Evolutionary conservation across 1,140 invertebrate genomes (phyloP), one percentile per base, ranked within the genome.

Genomic region (Plectrocnemia conspersa): DNA sequence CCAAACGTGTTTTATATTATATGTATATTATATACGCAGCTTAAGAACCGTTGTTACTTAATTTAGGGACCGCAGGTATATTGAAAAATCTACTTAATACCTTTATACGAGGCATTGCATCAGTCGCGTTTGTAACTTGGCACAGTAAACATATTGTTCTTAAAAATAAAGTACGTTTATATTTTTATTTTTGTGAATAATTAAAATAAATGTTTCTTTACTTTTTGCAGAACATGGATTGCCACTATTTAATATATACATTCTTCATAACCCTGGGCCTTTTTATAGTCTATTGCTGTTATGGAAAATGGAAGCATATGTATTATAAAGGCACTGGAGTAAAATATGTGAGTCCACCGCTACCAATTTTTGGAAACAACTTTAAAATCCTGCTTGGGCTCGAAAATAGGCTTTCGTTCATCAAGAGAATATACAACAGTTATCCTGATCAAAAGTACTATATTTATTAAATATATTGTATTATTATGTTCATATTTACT

Each of bases 291-390:
- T 27, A 27, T 9, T 45, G 29, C 18, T 27, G 18, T 45, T 50
- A 50, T 35, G 47, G 47, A 2, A 50, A 19, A 24, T 50, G 47
- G 47, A 24, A 19, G 2, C n/a, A 50, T 24, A 33, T 21, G 5
- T 15, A 38, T 50, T 50, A 33, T 22, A 50, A 38, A 50, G 21
- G 32, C 15, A 50, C 47, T 1, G 47, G 29, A 18, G 33, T 50
- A 15, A 50, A 50, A 38, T 50, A 3, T 50, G 25, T 50, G 18
- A 35, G 40, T 24, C 47, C 47, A 2, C 47, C 21, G 18, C 1
- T 50, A 15, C 32, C 35, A n/a, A 38, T 50, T 15, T 3, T 50
- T 3, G 33, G 33, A 25, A 22, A 3, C 3, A 25, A 5, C 16
- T 3, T 50, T n/a, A 50, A 38, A 38, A 33, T n/a, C 2, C 19